Conservation (phyloP, 1,140 invertebrate species). For the Listronotus bonariensis region DNA sequence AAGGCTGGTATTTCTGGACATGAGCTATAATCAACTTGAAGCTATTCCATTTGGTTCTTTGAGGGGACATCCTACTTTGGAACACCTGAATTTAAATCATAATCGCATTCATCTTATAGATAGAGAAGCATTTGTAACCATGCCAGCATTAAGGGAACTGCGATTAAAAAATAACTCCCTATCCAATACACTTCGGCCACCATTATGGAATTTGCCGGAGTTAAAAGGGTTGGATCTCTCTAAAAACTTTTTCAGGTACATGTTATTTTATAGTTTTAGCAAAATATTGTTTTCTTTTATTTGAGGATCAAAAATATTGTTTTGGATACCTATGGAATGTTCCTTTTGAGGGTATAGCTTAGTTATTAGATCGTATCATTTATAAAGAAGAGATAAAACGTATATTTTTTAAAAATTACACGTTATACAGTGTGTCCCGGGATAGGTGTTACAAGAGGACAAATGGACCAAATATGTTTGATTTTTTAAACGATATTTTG, state of each 20-base stretch:
- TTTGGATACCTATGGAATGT: too few relatives aligned
- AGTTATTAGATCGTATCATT: too few relatives aligned
- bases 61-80: conserved; percentile 75
- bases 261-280: neutral
- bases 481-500: too few relatives aligned
- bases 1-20: conserved; percentile 73
- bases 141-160: conserved; percentile 81
- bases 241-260: conserved; percentile 64
- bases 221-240: conserved; percentile 82
- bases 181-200: conserved; percentile 59
- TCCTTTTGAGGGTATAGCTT: too few relatives aligned
- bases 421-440: too few relatives aligned
- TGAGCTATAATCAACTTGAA: conserved; percentile 74
- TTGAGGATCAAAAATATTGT: too few relatives aligned
- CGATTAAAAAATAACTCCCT: conserved; percentile 79
- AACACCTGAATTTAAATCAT: conserved; percentile 78
- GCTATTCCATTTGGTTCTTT: conserved; percentile 76
- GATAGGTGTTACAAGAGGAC: too few relatives aligned
- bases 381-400: too few relatives aligned
- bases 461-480: too few relatives aligned
- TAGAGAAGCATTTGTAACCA: conserved; percentile 74
- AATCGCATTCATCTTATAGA: conserved; percentile 76
- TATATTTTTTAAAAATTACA: too few relatives aligned
- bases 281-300: too few relatives aligned
- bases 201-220: conserved; percentile 80